Base-by-base conservation (phyloP, 2,888 invertebrate species). In the Heteropelma amictum region DNA sequence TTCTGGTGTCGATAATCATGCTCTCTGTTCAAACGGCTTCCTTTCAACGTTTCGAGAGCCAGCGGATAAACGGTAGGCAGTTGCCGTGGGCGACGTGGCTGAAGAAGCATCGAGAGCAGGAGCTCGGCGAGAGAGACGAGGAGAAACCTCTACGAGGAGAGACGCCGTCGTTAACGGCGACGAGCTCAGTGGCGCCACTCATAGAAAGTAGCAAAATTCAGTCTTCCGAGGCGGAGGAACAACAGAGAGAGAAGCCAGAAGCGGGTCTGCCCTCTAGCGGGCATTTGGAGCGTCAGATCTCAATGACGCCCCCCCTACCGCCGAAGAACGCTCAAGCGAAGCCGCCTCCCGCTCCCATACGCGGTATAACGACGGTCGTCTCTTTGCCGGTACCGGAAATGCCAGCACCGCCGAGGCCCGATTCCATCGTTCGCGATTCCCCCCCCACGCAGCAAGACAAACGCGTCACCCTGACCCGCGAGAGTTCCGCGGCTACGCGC, bases 41-140 rank as follows among this genome's bases (percentile, higher is more conserved):
- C 21, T 95, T 94, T 83, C 93, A 95, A 88, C 91, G 95, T 84
- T 95, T 95, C 84, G 95, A 95, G 89, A 93, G 95, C 78, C 95
- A 95, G 89, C 94, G 94, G 82, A 84, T 94, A 30, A 92, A 92
- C 60, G 95, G 95, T 0, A 92, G 93, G 51, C 92, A 91, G 83
- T 93, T 95, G 87, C 95, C 95, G 1, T 96, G 95, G 95, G 91
- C 91, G 19, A 90, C 86, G 86, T 89, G 89, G 89, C 77, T 88
- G 26, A 87, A 88, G 60, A 88, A 88, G 73, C 87, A 87, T 64
- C 81, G 84, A 28, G 67, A 82, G 72, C 82, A 88, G 80, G 87
- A 88, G 76, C 38, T 85, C 7, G 79, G 81, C 54, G 83, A 82
- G 77, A 30, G 85, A 6, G 88, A 86, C 51, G 87, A 87, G 75